Percentiles rank a stretch among this genome's conserved stretches.
phyloP scores from a whole-genome alignment of 2,888 invertebrate genomes.

The Andrena flavipes region DNA sequence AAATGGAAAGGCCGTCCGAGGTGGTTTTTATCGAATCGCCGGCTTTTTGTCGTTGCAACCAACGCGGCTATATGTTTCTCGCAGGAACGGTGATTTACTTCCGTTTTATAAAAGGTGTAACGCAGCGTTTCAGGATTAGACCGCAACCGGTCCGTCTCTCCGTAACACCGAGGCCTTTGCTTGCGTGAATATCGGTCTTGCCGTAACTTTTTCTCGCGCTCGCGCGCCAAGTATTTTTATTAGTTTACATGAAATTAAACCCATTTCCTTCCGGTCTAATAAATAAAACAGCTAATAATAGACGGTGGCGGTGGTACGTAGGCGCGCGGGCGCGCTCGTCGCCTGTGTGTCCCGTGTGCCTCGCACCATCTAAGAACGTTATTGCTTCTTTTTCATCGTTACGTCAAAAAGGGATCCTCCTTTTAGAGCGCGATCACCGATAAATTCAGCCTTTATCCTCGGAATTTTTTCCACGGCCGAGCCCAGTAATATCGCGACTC shows the following conservation, averaged over 20 bases:
- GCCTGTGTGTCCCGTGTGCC: conserved; percentile 6
- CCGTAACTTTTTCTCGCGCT: conserved; percentile 61
- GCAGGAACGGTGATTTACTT: conserved; percentile 44
- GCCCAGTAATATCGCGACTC: conserved; percentile 19
- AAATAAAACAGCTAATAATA: conserved; percentile 64
- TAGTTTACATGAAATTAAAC: conserved; percentile 67
- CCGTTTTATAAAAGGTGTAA: conserved; percentile 49
- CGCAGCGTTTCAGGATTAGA: conserved; percentile 56
- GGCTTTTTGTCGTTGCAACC: conserved; percentile 7
- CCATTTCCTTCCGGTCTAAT: conserved; percentile 65
- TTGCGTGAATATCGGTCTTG: conserved; percentile 59
- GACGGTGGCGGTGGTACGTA: conserved; percentile 17
- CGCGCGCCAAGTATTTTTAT: conserved; percentile 63
- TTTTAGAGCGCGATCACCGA: conserved; percentile 49
- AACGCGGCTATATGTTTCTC: conserved; percentile 35
- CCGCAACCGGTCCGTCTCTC: conserved; percentile 45
- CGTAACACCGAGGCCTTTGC: conserved; percentile 45
- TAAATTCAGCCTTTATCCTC: conserved; percentile 54
- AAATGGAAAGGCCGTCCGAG: conserved; percentile 10
- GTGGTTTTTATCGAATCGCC: conserved; percentile 11
- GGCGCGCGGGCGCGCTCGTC: conserved; percentile 19
- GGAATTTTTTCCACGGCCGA: conserved; percentile 32
- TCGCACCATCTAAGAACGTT: conserved; percentile 47
- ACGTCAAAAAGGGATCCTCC: conserved; percentile 60
- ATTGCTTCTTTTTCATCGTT: conserved; percentile 61